These are phyloP conservation scores for Nomada flava DNA, from an alignment of 2,888 invertebrate species.

Conservation along the genomic window DNA sequence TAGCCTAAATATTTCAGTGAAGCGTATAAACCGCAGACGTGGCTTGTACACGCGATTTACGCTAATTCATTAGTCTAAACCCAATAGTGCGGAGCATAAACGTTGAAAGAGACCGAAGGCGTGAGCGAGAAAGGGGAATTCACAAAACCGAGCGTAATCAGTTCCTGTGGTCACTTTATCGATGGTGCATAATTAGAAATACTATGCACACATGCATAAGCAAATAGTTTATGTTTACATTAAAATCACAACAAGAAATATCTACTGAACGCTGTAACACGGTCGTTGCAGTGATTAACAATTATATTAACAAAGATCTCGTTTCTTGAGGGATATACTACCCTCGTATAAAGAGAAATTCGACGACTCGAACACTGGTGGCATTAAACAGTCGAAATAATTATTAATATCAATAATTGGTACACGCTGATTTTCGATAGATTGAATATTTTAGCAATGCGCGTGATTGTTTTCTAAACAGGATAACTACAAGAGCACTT, in stretches of 20 bases:
- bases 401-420: too few relatives aligned
- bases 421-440: too few relatives aligned
- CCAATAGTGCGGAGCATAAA: slow-evolving; percentile 44
- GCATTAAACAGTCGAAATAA: too few relatives aligned
- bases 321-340: too few relatives aligned
- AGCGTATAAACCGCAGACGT: slow-evolving; percentile 50
- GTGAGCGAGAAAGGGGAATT: slow-evolving; percentile 6
- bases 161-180: slow-evolving; percentile 41
- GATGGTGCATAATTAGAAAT: slow-evolving; percentile 17
- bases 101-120: slow-evolving; percentile 13
- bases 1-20: slow-evolving; percentile 55
- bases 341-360: too few relatives aligned
- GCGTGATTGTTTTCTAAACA: too few relatives aligned
- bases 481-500: too few relatives aligned
- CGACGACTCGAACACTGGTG: too few relatives aligned
- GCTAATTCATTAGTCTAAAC: slow-evolving; percentile 66
- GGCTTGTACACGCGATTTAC: slow-evolving; percentile 54
- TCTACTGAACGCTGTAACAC: too few relatives aligned
- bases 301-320: too few relatives aligned
- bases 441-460: too few relatives aligned
- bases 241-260: background rate
- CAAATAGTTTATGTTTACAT: background rate
- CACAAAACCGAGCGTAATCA: slow-evolving; percentile 51
- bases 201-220: background rate
- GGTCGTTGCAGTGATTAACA: too few relatives aligned